phyloP scores from a whole-genome alignment of 2,113 vertebrate species.

The Tenrec ecaudatus region DNA sequence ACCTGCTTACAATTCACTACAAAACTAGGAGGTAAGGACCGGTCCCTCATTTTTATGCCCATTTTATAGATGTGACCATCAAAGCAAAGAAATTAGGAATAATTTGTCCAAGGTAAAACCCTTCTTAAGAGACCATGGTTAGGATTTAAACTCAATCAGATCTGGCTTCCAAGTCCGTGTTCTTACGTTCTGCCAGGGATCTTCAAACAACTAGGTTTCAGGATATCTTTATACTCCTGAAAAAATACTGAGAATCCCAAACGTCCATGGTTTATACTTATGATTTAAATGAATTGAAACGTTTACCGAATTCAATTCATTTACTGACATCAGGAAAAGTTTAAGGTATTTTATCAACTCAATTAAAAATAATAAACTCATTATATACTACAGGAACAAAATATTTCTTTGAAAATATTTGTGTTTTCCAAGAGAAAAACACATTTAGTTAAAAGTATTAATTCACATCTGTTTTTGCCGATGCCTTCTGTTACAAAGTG shows the following conservation, averaged over 20 bases:
- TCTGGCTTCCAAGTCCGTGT: neutral
- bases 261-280: neutral
- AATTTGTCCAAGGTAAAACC: neutral
- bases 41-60: neutral
- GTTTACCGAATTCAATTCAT: neutral
- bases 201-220: neutral
- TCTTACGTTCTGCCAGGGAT: neutral
- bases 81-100: neutral
- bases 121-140: neutral
- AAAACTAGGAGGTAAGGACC: neutral
- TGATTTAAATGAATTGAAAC: too few relatives aligned
- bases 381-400: neutral
- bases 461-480: neutral
- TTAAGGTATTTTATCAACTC: neutral
- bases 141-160: neutral
- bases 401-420: slow-evolving; percentile 11
- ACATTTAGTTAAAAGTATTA: neutral
- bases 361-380: slow-evolving; percentile 39
- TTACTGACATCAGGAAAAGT: neutral
- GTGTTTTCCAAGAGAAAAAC: slow-evolving; percentile 28
- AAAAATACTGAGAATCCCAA: neutral
- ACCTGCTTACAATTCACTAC: neutral
- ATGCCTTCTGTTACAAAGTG: neutral
- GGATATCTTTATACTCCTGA: neutral
- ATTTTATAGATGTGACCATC: neutral